Base-by-base conservation (phyloP, 2,888 invertebrate species). In the Sipunculus nudus region DNA sequence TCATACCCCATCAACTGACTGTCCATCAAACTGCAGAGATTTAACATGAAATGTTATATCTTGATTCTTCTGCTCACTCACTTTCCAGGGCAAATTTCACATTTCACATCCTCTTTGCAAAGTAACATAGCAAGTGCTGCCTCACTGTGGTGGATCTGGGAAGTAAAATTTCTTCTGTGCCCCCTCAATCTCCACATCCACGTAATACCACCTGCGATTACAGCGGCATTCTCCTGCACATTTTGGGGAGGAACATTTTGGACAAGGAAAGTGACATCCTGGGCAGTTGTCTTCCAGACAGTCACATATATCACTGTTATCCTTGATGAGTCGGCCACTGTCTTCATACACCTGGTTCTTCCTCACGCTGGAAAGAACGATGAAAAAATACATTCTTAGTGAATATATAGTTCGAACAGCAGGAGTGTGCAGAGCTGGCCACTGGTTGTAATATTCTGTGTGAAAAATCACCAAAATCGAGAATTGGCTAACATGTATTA, bases 201-300 rank as follows among this genome's bases (percentile, higher is more conserved):
- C 75, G 61, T 79, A 79, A n/a, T 70, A 61, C 76, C 79, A 82
- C 29, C 73, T 69, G 16, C 82, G 65, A 57, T 75, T 77, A 60
- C 75, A 72, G 23, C 82, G 70, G 59, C 83, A 83, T 45, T 82
- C 81, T 4, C 70, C 68, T 23, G 81, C 82, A 74, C 83, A 83
- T 64, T 81, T 82, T 41, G 73, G 73, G 3, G 81, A 81, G 39
- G 65, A 67, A 71, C 83, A 83, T 59, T 90, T 78, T 3, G 75
- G 70, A 84, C 76, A 87, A 82, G 77, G 80, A 67, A 90, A 92
- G 84, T 93, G 93, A 79, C 96, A 96, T 0, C 96, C 96, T 0
- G 88, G 86, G 74, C 96, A 96, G 13, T 86, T 85, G 39, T 87
- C 86, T 71, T 90, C 89, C 67, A 94, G 85, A 77, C 95, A 96